These are phyloP conservation scores for Lordiphosa stackelbergi DNA, from an alignment of 1,140 invertebrate genomes.

Conservation along the genomic window DNA sequence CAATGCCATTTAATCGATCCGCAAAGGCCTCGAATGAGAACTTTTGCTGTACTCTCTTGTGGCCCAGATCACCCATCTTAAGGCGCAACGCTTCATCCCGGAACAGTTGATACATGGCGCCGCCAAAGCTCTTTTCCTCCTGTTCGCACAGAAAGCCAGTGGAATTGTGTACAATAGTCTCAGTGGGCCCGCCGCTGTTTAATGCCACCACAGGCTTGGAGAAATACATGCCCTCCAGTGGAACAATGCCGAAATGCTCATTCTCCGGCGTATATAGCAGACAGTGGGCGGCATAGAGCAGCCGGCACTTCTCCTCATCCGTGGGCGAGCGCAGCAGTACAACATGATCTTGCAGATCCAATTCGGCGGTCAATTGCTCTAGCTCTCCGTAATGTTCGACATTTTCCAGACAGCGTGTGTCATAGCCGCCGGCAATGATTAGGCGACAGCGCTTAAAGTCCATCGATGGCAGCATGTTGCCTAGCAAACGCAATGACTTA, in stretches of 20 bases:
- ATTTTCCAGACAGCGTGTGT: slow-evolving; percentile 93
- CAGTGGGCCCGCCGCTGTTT: slow-evolving; percentile 95
- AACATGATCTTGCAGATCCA: slow-evolving; percentile 86
- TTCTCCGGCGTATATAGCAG: slow-evolving; percentile 96
- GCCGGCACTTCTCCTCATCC: slow-evolving; percentile 88
- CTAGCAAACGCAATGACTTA: slow-evolving; percentile 85
- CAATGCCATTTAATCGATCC: slow-evolving; percentile 82
- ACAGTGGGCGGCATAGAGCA: slow-evolving; percentile 86
- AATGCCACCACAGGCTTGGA: slow-evolving; percentile 95
- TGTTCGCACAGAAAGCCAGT: slow-evolving; percentile 93
- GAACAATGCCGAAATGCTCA: slow-evolving; percentile 99
- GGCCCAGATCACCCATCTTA: slow-evolving; percentile 84
- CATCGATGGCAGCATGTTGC: slow-evolving; percentile 78
- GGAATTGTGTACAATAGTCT: slow-evolving; percentile 91
- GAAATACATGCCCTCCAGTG: slow-evolving; percentile 98
- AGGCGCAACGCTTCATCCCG: slow-evolving; percentile 80
- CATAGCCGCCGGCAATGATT: slow-evolving; percentile 98
- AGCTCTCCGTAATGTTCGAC: slow-evolving; percentile 92
- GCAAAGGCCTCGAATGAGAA: slow-evolving; percentile 91
- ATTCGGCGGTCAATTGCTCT: slow-evolving; percentile 67
- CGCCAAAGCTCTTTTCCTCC: slow-evolving; percentile 84
- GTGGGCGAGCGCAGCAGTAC: slow-evolving; percentile 91
- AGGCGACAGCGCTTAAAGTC: slow-evolving; percentile 85
- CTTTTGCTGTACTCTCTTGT: slow-evolving; percentile 83
- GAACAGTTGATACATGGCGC: slow-evolving; percentile 85